Conservation (phyloP, 2,888 invertebrate genomes). For the Epirrhoe alternata region DNA sequence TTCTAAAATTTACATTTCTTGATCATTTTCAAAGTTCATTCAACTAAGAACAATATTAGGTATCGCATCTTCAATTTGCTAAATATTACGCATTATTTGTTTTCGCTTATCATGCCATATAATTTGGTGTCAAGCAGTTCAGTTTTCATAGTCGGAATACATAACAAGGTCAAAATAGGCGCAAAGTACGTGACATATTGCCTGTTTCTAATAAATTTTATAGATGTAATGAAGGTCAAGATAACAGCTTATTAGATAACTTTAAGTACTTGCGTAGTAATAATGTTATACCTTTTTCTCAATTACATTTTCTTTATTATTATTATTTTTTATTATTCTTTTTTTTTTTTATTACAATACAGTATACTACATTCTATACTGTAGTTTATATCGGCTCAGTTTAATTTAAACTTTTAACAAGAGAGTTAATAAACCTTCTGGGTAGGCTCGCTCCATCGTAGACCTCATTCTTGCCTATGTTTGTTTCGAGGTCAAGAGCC, state of each 20-base stretch:
- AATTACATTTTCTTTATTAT: no score
- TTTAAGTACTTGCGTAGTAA: no score
- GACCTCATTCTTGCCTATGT: no score
- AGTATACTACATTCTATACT: no score
- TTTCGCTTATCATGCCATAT: background rate
- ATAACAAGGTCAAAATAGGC: constrained; percentile 43
- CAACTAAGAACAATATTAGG: constrained; percentile 7
- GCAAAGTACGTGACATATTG: constrained; percentile 41
- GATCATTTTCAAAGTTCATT: constrained; percentile 16
- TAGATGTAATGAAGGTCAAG: constrained; percentile 15
- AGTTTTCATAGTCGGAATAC: constrained; percentile 25
- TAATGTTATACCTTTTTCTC: no score
- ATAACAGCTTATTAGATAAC: background rate
- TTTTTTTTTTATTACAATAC: no score
- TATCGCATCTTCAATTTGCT: background rate
- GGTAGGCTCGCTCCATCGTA: no score
- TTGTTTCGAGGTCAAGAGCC: no score
- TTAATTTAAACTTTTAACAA: no score
- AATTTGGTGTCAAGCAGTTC: constrained; percentile 2
- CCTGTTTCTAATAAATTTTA: constrained; percentile 33
- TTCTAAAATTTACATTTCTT: constrained; percentile 4
- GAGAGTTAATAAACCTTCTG: no score
- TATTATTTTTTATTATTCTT: no score
- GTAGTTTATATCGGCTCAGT: no score
- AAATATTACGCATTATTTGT: background rate